These are phyloP conservation scores for Mystacides longicornis DNA, from an alignment of 2,888 invertebrate genomes.

Conservation along the genomic window DNA sequence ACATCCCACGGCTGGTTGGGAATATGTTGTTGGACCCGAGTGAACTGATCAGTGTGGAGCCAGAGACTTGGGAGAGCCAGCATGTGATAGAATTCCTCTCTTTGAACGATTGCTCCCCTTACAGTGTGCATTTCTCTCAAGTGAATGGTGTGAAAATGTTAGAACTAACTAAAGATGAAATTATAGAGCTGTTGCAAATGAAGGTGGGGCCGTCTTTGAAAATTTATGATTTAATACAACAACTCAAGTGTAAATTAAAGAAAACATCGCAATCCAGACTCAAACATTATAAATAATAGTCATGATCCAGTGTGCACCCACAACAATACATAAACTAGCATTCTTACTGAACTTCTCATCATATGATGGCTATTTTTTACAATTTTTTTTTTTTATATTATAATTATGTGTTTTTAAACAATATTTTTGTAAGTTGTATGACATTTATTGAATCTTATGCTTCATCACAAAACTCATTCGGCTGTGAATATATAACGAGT, in stretches of 20 bases:
- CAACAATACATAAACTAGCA: too few relatives aligned
- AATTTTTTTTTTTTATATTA: not conserved
- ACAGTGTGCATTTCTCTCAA: slow-evolving; percentile 59
- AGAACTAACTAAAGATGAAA: slow-evolving; percentile 79
- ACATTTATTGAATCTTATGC: too few relatives aligned
- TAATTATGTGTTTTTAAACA: not conserved
- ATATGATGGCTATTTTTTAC: not conserved
- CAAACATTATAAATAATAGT: slow-evolving; percentile 11
- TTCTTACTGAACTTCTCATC: not conserved
- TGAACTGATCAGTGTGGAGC: slow-evolving; percentile 45
- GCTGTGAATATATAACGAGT: too few relatives aligned
- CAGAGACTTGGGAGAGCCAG: slow-evolving; percentile 64
- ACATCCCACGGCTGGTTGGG: slow-evolving; percentile 59
- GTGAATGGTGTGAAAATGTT: slow-evolving; percentile 77
- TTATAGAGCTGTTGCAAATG: slow-evolving; percentile 81
- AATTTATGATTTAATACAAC: slow-evolving; percentile 87
- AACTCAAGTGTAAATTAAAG: slow-evolving; percentile 72
- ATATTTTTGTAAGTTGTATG: too few relatives aligned
- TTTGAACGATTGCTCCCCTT: slow-evolving; percentile 75
- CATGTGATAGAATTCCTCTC: slow-evolving; percentile 87
- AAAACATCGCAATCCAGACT: slow-evolving; percentile 42
- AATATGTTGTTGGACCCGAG: slow-evolving; percentile 44
- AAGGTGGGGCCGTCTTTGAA: slow-evolving; percentile 93
- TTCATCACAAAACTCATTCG: too few relatives aligned
- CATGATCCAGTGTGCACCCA: not conserved